These are phyloP conservation scores for Excalfactoria chinensis DNA, from an alignment of 2,113 vertebrate genomes.

Conservation along the genomic window DNA sequence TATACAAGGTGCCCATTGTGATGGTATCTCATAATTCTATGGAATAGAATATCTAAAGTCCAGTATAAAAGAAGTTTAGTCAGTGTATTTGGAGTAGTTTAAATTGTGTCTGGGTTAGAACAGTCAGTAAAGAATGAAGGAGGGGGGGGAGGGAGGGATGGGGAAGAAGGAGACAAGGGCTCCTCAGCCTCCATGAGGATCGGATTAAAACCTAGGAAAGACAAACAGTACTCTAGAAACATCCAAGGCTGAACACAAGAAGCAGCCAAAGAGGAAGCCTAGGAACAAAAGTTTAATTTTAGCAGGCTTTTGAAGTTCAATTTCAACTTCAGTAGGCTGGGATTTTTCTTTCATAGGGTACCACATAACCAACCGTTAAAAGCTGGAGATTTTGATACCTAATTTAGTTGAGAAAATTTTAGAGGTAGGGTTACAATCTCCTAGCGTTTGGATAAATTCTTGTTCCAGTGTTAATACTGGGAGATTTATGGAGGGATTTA, in stretches of 20 bases:
- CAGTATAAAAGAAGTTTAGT: not conserved
- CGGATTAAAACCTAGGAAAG: conserved; percentile 36
- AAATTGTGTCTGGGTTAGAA: not conserved
- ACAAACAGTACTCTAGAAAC: not conserved
- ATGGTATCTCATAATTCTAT: not conserved
- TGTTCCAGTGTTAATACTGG: not conserved
- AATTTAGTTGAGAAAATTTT: conserved; percentile 26
- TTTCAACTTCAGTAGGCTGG: not conserved
- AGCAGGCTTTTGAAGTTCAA: conserved; percentile 18
- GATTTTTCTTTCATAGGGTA: conserved; percentile 34
- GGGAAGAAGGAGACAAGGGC: not conserved
- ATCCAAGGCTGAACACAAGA: not conserved
- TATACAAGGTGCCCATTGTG: not conserved
- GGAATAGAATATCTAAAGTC: not conserved
- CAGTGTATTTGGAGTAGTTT: not conserved
- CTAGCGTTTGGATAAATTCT: conserved; percentile 25
- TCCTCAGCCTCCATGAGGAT: not conserved
- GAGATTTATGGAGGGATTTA: conserved; percentile 26
- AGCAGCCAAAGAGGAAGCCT: not conserved
- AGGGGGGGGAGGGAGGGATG: not conserved
- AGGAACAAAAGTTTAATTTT: conserved; percentile 28
- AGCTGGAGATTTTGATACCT: not conserved
- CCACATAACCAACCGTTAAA: not conserved
- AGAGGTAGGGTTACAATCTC: not conserved
- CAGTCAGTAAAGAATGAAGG: not conserved